A percentile compares a stretch with the other conserved stretches of the same genome.
Evolutionary conservation across 2,888 invertebrate species (phyloP).

Genomic region (Parascotia fuliginaria): DNA sequence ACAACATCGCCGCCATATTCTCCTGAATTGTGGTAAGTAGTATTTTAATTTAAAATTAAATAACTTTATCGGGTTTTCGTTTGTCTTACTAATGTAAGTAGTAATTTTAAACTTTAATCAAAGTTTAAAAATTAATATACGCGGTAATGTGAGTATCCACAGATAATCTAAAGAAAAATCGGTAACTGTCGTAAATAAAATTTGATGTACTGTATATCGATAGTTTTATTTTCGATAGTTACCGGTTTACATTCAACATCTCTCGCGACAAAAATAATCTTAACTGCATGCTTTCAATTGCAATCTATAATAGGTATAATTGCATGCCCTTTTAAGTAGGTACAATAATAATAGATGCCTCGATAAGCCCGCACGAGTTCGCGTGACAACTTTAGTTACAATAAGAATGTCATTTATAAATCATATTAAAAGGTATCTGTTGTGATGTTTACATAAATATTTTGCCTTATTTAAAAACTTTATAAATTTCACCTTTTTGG

Average conservation of each 20-base stretch:
- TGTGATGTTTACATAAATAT: too few relatives aligned
- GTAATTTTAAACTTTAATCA: too few relatives aligned
- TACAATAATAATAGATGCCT: slow-evolving; percentile 16
- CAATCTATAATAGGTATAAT: slow-evolving; percentile 20
- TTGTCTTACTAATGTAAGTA: too few relatives aligned
- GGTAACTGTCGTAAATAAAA: slow-evolving; percentile 12
- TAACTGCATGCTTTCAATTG: slow-evolving; percentile 15
- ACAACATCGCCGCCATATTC: slow-evolving; percentile 80
- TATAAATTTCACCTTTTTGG: too few relatives aligned
- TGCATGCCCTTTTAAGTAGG: slow-evolving; percentile 18
- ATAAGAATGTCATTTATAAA: neutral
- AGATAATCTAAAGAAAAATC: slow-evolving; percentile 16
- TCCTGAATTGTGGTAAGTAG: slow-evolving; percentile 85
- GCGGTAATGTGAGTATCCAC: neutral
- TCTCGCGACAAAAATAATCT: slow-evolving; percentile 28
- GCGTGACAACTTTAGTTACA: slow-evolving; percentile 1
- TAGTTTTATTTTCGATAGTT: too few relatives aligned
- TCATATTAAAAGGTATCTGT: too few relatives aligned
- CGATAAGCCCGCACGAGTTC: slow-evolving; percentile 4
- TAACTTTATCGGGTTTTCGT: too few relatives aligned
- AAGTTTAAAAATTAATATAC: too few relatives aligned
- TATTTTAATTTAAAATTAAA: too few relatives aligned
- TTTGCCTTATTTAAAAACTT: too few relatives aligned
- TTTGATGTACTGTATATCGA: too few relatives aligned
- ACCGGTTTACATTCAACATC: too few relatives aligned